Percentiles rank a stretch among this genome's conserved stretches.
phyloP scores from a whole-genome alignment of 2,797 vertebrate genomes.

The Pseudomugil gertrudae region DNA sequence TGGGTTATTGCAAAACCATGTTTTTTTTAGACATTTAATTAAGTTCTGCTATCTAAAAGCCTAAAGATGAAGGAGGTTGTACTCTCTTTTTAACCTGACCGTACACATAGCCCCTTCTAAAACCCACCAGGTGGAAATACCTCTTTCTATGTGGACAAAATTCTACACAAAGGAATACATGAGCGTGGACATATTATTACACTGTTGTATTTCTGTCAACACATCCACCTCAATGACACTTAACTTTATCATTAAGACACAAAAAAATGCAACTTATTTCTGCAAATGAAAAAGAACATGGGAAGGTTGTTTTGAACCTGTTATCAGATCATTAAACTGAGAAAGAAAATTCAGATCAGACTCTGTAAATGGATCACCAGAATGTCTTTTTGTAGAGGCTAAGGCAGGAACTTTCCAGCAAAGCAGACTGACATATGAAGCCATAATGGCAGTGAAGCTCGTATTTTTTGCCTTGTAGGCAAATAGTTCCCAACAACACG shows the following conservation, averaged over 20 bases:
- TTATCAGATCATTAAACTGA: background rate
- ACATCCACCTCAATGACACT: background rate
- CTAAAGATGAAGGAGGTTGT: background rate
- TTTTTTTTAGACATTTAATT: background rate
- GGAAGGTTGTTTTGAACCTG: background rate
- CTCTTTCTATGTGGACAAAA: background rate
- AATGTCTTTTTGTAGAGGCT: background rate
- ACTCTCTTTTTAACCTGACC: background rate
- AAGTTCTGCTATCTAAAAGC: background rate
- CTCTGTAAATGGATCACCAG: background rate
- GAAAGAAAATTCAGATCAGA: background rate
- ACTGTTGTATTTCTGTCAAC: background rate
- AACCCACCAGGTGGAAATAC: background rate
- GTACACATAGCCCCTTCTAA: background rate
- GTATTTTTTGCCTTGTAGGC: conserved; percentile 12
- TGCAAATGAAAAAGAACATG: background rate
- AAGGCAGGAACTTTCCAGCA: conserved; percentile 25
- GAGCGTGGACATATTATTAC: too few species aligned
- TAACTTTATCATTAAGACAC: background rate
- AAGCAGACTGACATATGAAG: conserved; percentile 32
- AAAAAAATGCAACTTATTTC: too few species aligned
- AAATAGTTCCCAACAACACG: conserved; percentile 32
- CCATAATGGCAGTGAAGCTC: conserved; percentile 22
- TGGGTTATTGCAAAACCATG: too few species aligned
- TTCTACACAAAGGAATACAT: background rate